Evolutionary conservation across 2,113 vertebrate species (phyloP).

Genomic region (Hyaena hyaena): DNA sequence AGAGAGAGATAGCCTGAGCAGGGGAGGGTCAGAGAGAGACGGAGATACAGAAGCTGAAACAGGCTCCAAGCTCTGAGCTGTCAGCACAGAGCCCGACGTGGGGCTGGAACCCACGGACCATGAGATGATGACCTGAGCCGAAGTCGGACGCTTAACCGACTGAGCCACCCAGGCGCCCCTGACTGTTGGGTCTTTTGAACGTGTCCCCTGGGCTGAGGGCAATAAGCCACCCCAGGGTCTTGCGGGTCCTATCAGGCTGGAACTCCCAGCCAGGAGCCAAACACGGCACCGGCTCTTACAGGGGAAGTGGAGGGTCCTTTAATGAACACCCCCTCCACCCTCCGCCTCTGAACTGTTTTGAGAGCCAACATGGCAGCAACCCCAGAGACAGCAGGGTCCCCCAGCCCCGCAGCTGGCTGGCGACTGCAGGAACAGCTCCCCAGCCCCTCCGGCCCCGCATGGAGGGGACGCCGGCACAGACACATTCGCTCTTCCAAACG

Average conservation of each 20-base stretch:
- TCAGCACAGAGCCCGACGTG: too few relatives aligned
- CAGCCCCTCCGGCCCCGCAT: neutral
- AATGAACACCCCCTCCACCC: fast-evolving
- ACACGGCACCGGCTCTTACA: neutral
- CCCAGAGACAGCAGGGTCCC: neutral
- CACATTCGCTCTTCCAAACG: neutral
- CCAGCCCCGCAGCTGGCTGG: neutral
- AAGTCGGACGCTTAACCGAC: too few relatives aligned
- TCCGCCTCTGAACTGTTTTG: neutral
- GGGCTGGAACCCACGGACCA: too few relatives aligned
- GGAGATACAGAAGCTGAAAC: too few relatives aligned
- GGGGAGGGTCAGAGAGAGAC: too few relatives aligned
- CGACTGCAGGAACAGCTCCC: neutral
- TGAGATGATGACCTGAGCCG: too few relatives aligned
- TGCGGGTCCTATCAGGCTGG: neutral
- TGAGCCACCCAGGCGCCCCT: too few relatives aligned
- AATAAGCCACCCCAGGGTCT: neutral
- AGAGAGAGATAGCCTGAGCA: too few relatives aligned
- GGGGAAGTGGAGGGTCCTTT: neutral
- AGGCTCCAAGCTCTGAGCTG: too few relatives aligned
- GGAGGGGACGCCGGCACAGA: neutral
- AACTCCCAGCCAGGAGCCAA: neutral
- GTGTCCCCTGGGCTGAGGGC: neutral
- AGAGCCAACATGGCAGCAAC: neutral
- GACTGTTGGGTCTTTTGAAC: neutral